Conservation (phyloP, 1,140 invertebrate genomes). For the Drosophila lacertosa region DNA sequence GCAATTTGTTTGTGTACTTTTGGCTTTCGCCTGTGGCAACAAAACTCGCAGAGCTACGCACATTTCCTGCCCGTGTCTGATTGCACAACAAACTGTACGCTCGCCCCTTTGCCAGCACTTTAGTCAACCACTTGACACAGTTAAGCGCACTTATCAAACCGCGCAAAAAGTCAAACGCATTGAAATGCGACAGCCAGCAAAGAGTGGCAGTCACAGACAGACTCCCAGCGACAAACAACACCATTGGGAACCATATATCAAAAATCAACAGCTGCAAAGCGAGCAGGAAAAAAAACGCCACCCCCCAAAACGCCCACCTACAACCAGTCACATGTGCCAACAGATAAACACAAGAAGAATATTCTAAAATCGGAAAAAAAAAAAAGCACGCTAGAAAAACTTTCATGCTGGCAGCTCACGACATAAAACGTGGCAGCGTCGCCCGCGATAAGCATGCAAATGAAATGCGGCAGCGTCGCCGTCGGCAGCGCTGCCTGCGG, state of each 20-base stretch:
- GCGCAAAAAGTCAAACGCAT: slow-evolving; percentile 70
- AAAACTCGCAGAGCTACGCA: slow-evolving; percentile 44
- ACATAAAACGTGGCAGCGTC: slow-evolving; percentile 61
- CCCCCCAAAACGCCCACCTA: not conserved
- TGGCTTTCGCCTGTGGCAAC: slow-evolving; percentile 52
- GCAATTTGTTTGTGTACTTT: slow-evolving; percentile 48
- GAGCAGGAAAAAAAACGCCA: slow-evolving; percentile 34
- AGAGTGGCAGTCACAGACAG: slow-evolving; percentile 38
- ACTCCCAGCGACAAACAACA: slow-evolving; percentile 54
- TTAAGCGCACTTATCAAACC: slow-evolving; percentile 61
- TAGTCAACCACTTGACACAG: slow-evolving; percentile 59
- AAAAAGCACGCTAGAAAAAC: slow-evolving; percentile 48
- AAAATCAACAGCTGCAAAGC: slow-evolving; percentile 74
- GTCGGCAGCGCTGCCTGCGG: slow-evolving; percentile 25
- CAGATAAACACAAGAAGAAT: slow-evolving; percentile 75
- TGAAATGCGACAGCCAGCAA: slow-evolving; percentile 66
- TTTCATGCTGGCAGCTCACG: slow-evolving; percentile 68
- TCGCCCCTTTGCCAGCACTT: slow-evolving; percentile 18
- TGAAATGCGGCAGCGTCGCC: slow-evolving; percentile 52
- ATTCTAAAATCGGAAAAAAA: slow-evolving; percentile 64
- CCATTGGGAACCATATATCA: slow-evolving; percentile 75
- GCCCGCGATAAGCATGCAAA: slow-evolving; percentile 76
- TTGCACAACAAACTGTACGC: slow-evolving; percentile 47
- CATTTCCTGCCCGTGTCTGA: slow-evolving; percentile 66
- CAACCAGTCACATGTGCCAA: slow-evolving; percentile 68